phyloP scores from a whole-genome alignment of 1,140 invertebrate genomes.

The Rhizoglyphus robini region DNA sequence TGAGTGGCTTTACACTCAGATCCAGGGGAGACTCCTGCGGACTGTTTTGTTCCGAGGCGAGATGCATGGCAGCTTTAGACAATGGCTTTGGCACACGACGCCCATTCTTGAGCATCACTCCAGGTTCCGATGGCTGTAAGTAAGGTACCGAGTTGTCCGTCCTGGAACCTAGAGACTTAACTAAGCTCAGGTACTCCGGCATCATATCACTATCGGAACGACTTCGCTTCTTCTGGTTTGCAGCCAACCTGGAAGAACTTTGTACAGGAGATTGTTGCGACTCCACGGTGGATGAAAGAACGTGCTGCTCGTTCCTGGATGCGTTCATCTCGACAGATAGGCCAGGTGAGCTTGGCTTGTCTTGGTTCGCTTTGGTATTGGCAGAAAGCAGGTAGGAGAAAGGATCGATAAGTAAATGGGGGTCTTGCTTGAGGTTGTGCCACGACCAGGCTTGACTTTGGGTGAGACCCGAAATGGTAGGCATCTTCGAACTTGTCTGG shows the following conservation, averaged over 20 bases:
- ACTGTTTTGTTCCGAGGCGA: slow-evolving; percentile 25
- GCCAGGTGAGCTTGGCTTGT: no score
- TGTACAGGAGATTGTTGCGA: no score
- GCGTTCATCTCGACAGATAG: no score
- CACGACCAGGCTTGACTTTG: not conserved
- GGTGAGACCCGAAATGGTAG: not conserved
- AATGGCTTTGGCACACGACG: slow-evolving; percentile 32
- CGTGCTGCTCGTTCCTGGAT: no score
- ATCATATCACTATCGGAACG: slow-evolving; percentile 56
- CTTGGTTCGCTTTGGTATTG: not conserved
- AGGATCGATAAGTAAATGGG: not conserved
- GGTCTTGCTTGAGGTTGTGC: not conserved
- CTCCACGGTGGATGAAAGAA: no score
- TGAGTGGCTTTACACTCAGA: slow-evolving; percentile 50
- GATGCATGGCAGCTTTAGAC: slow-evolving; percentile 32
- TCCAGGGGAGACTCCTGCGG: slow-evolving; percentile 60
- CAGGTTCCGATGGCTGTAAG: slow-evolving; percentile 14
- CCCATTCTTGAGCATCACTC: slow-evolving; percentile 26
- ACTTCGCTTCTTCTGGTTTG: slow-evolving; percentile 37
- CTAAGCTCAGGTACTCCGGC: slow-evolving; percentile 23
- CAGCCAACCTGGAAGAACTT: not conserved
- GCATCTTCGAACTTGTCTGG: not conserved
- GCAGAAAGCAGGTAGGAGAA: not conserved
- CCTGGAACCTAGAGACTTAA: slow-evolving; percentile 22
- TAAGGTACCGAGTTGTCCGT: slow-evolving; percentile 34